Conservation (phyloP, 2,888 invertebrate species). For the Schizotus pectinicornis region DNA sequence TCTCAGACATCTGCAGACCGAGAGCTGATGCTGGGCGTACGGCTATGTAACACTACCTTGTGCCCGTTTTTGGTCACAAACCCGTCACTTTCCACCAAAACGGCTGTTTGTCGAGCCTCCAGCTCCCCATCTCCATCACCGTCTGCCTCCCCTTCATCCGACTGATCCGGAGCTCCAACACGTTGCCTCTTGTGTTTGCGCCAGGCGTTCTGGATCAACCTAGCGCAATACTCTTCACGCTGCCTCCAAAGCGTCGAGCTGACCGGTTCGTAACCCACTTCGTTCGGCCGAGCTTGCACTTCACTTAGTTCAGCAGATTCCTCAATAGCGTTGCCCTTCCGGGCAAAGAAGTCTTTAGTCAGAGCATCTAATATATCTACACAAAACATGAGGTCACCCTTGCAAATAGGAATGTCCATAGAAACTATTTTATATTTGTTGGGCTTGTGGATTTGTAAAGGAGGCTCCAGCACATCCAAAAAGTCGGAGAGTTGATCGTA, state of each 20-base stretch:
- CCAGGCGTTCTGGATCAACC: slow-evolving; percentile 95
- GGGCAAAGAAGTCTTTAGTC: slow-evolving; percentile 97
- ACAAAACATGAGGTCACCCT: slow-evolving; percentile 96
- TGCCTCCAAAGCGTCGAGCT: slow-evolving; percentile 95
- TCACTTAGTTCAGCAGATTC: slow-evolving; percentile 88
- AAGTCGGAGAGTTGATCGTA: slow-evolving; percentile 95
- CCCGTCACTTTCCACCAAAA: slow-evolving; percentile 83
- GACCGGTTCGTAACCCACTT: slow-evolving; percentile 91
- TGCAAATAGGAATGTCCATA: slow-evolving; percentile 98
- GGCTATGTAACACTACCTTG: slow-evolving; percentile 88
- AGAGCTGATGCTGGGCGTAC: slow-evolving; percentile 85
- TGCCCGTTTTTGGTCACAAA: slow-evolving; percentile 86
- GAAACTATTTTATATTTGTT: slow-evolving; percentile 99
- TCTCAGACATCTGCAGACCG: slow-evolving; percentile 86
- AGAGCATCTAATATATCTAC: slow-evolving; percentile 98
- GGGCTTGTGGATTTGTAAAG: slow-evolving; percentile 96
- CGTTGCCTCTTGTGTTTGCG: slow-evolving; percentile 81
- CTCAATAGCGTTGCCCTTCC: slow-evolving; percentile 94
- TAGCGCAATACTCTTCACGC: slow-evolving; percentile 95
- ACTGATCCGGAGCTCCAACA: slow-evolving; percentile 64
- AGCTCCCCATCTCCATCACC: slow-evolving; percentile 49
- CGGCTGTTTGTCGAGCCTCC: slow-evolving; percentile 75
- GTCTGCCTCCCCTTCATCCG: slow-evolving; percentile 61
- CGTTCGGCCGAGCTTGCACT: slow-evolving; percentile 82
- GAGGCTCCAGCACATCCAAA: slow-evolving; percentile 94